These are phyloP conservation scores for Sebastes iracundus DNA, from an alignment of 2,797 vertebrate species.

Conservation along the genomic window DNA sequence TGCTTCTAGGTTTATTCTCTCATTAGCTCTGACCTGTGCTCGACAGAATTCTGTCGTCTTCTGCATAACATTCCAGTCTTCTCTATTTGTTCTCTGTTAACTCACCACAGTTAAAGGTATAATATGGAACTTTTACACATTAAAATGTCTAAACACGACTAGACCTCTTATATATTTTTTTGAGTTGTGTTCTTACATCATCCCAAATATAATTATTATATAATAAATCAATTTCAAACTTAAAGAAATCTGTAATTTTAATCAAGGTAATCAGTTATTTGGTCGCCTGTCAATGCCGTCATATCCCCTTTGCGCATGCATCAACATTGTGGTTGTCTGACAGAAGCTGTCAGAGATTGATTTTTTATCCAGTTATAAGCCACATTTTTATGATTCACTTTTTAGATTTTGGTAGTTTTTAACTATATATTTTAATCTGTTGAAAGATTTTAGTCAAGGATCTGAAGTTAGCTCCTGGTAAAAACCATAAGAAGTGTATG, in stretches of 20 bases:
- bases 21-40: constrained; percentile 51
- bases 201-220: not conserved
- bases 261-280: not conserved
- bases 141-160: not conserved
- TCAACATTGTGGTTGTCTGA: not conserved
- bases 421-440: too few species aligned
- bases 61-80: not conserved
- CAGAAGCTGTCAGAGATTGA: too few species aligned
- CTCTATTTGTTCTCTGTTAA: constrained; percentile 6
- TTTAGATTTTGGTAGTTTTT: too few species aligned
- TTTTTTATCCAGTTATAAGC: too few species aligned
- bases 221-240: not conserved
- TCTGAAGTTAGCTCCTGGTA: too few species aligned
- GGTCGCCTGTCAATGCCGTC: not conserved
- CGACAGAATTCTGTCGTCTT: not conserved
- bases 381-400: too few species aligned
- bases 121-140: not conserved
- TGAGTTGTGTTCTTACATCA: not conserved
- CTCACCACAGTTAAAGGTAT: not conserved
- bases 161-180: not conserved
- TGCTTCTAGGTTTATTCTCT: constrained; percentile 36
- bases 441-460: too few species aligned
- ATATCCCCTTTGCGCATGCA: not conserved
- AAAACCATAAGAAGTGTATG: too few species aligned
- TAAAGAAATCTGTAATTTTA: not conserved